Conservation (phyloP, 2,113 vertebrate species). For the Zeus faber region DNA sequence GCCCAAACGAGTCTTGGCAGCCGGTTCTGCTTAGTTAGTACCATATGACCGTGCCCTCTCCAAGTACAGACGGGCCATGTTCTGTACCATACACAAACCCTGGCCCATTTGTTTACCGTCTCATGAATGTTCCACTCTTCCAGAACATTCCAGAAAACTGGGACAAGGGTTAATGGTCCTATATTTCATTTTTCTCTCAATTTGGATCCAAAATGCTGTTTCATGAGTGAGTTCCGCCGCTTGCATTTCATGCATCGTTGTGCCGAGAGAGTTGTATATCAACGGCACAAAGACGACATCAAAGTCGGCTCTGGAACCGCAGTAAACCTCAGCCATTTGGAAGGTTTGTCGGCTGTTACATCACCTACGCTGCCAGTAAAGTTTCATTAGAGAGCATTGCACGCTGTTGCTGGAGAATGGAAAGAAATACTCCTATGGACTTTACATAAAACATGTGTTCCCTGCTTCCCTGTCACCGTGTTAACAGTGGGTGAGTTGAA, state of each 20-base stretch:
- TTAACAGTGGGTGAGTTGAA: neutral
- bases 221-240: conserved; percentile 40
- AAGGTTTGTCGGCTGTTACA: conserved; percentile 68
- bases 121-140: conserved; percentile 9
- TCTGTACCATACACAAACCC: conserved; percentile 37
- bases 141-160: neutral
- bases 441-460: conserved; percentile 24
- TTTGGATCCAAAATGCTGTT: conserved; percentile 35
- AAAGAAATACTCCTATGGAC: conserved; percentile 48
- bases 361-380: conserved; percentile 67
- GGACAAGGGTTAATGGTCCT: neutral
- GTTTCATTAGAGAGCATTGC: conserved; percentile 53
- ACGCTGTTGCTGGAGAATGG: conserved; percentile 35
- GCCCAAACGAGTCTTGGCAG: conserved; percentile 36
- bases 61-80: conserved; percentile 30
- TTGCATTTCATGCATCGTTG: conserved; percentile 45
- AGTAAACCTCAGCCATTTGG: conserved; percentile 66
- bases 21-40: conserved; percentile 32
- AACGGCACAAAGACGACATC: conserved; percentile 60
- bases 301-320: conserved; percentile 57
- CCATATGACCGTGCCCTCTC: conserved; percentile 46
- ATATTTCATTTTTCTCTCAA: conserved; percentile 2
- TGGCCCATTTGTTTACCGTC: conserved; percentile 33
- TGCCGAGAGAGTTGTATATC: conserved; percentile 61
- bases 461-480: neutral